phyloP scores from a whole-genome alignment of 2,888 invertebrate genomes.

The Drosophila nigricruria region DNA sequence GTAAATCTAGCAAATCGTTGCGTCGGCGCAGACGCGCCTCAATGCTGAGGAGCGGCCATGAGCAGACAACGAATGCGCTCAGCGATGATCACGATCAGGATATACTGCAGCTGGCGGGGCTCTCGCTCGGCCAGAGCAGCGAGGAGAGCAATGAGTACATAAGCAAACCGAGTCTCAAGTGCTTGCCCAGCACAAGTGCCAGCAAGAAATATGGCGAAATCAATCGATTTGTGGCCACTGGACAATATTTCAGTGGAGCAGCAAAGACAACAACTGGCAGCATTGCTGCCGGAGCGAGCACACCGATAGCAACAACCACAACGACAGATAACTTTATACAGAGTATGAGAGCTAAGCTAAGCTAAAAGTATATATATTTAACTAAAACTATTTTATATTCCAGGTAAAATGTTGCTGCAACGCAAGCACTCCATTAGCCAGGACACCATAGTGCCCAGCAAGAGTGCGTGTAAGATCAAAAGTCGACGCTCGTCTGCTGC shows the following conservation, averaged over 20 bases:
- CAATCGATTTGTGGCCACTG: constrained; percentile 86
- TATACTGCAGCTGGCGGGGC: constrained; percentile 87
- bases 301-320: constrained; percentile 3
- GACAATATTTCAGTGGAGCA: constrained; percentile 83
- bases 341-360: not conserved
- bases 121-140: constrained; percentile 87
- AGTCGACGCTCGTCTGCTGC: constrained; percentile 84
- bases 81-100: constrained; percentile 86
- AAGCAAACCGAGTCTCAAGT: constrained; percentile 83
- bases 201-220: constrained; percentile 85
- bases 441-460: constrained; percentile 50
- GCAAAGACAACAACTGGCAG: constrained; percentile 40
- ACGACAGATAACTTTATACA: constrained; percentile 51
- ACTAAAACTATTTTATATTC: not conserved
- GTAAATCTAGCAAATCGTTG: constrained; percentile 79
- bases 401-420: constrained; percentile 71
- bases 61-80: constrained; percentile 85
- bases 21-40: constrained; percentile 81
- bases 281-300: constrained; percentile 8
- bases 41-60: constrained; percentile 59
- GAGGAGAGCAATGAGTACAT: constrained; percentile 84
- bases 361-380: not conserved
- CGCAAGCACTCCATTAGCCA: constrained; percentile 72
- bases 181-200: constrained; percentile 81
- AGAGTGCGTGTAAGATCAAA: constrained; percentile 81